These are phyloP conservation scores for Atta texana DNA, from an alignment of 1,140 invertebrate genomes.

Conservation along the genomic window DNA sequence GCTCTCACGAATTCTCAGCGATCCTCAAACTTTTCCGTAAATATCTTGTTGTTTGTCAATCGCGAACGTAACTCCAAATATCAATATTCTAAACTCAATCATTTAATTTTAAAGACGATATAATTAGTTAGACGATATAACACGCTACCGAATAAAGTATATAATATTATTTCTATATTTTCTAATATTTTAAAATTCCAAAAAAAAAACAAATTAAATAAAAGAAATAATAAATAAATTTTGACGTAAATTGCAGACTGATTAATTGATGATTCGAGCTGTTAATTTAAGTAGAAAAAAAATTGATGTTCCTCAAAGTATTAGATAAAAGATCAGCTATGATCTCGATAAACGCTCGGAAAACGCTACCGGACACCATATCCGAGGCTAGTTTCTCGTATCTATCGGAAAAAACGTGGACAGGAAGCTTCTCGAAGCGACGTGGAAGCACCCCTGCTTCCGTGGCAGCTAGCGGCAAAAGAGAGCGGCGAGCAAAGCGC, in stretches of 20 bases:
- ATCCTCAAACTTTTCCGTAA: constrained; percentile 75
- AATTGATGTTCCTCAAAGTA: constrained; percentile 17
- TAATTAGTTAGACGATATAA: background rate
- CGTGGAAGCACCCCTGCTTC: constrained; percentile 78
- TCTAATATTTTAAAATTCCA: background rate
- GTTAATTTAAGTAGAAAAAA: constrained; percentile 41
- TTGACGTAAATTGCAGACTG: background rate
- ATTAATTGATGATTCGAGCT: background rate
- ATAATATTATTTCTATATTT: background rate
- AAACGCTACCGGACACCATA: constrained; percentile 50
- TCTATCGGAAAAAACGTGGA: constrained; percentile 63
- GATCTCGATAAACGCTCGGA: constrained; percentile 47
- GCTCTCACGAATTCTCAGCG: constrained; percentile 75
- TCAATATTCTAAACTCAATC: background rate
- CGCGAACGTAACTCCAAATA: background rate
- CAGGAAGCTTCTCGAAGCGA: constrained; percentile 74
- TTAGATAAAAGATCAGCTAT: constrained; percentile 49
- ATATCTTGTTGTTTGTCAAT: background rate
- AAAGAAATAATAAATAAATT: background rate
- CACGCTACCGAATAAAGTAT: background rate
- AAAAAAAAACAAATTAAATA: background rate
- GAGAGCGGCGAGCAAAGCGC: constrained; percentile 61
- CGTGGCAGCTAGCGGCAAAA: constrained; percentile 67
- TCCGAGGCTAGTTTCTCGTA: constrained; percentile 59
- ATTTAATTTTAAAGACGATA: background rate